Percentiles rank a stretch among this genome's conserved stretches.
These are phyloP conservation scores for Anguilla rostrata DNA, from an alignment of 2,113 vertebrate genomes.

Conservation along the genomic window DNA sequence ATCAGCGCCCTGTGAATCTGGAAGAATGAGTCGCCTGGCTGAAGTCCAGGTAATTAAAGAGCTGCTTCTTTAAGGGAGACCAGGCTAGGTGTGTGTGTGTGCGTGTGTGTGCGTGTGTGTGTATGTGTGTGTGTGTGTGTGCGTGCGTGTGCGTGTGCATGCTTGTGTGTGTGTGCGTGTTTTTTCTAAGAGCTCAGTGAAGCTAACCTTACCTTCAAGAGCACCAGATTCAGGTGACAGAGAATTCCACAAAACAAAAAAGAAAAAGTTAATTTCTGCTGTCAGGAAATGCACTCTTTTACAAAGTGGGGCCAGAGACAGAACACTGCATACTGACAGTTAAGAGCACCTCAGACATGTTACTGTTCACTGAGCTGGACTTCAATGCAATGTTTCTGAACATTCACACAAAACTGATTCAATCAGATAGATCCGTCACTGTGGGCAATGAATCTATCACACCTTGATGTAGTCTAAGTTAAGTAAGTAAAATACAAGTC, in stretches of 20 bases:
- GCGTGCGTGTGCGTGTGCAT: no score
- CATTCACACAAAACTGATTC: constrained; percentile 40
- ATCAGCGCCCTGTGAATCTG: constrained; percentile 32
- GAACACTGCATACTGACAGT: not conserved
- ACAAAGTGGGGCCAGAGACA: constrained; percentile 20
- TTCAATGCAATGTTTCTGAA: constrained; percentile 40
- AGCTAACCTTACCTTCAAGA: not conserved
- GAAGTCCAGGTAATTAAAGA: constrained; percentile 42
- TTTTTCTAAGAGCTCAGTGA: not conserved
- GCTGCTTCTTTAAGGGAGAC: constrained; percentile 16
- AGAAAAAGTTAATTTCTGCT: no score
- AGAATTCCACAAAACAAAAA: not conserved
- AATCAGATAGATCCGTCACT: constrained; percentile 48
- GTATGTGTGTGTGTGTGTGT: not conserved
- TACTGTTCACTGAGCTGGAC: constrained; percentile 46
- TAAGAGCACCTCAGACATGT: not conserved
- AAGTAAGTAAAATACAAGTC: constrained; percentile 42
- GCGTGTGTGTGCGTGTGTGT: constrained; percentile 12
- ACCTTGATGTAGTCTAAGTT: constrained; percentile 30
- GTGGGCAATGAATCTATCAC: constrained; percentile 26
- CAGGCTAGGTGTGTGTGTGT: constrained; percentile 15
- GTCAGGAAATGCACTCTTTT: not conserved
- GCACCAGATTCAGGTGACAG: not conserved
- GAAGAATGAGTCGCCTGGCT: constrained; percentile 29
- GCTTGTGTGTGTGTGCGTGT: not conserved